Conservation (phyloP, 2,888 invertebrate species). For the Patella caerulea region DNA sequence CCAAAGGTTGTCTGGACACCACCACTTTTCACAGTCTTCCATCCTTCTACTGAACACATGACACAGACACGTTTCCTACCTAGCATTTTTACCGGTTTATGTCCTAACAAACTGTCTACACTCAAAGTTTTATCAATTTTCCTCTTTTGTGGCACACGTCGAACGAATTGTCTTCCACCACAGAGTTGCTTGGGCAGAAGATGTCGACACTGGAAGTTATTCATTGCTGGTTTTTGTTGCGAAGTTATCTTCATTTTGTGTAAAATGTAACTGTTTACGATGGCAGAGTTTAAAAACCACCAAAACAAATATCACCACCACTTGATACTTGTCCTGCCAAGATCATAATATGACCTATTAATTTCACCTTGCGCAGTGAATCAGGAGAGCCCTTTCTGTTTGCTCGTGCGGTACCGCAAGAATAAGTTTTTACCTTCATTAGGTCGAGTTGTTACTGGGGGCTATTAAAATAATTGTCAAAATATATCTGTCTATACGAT, state of each 20-base stretch:
- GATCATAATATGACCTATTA: constrained; percentile 24
- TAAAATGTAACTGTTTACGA: constrained; percentile 7
- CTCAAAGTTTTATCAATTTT: neutral
- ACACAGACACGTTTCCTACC: neutral
- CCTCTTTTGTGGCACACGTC: neutral
- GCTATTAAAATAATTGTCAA: neutral
- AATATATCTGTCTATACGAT: neutral
- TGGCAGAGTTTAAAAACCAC: constrained; percentile 21
- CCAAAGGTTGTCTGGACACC: neutral
- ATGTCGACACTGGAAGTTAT: neutral
- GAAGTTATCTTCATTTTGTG: constrained; percentile 1
- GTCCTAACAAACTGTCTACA: neutral
- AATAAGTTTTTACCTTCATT: neutral
- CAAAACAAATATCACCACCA: constrained; percentile 33
- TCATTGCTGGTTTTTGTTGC: neutral
- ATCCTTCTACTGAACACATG: neutral
- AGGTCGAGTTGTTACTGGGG: neutral
- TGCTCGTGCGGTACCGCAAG: neutral
- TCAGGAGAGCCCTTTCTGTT: neutral
- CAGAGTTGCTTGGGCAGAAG: neutral
- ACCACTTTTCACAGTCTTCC: neutral
- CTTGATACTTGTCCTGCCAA: constrained; percentile 20
- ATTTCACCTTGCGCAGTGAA: neutral
- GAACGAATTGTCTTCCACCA: neutral
- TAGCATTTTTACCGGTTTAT: neutral